Evolutionary conservation across 2,797 vertebrate genomes (phyloP), one percentile per base, ranked within the genome.

Genomic region (Hippoglossus hippoglossus): DNA sequence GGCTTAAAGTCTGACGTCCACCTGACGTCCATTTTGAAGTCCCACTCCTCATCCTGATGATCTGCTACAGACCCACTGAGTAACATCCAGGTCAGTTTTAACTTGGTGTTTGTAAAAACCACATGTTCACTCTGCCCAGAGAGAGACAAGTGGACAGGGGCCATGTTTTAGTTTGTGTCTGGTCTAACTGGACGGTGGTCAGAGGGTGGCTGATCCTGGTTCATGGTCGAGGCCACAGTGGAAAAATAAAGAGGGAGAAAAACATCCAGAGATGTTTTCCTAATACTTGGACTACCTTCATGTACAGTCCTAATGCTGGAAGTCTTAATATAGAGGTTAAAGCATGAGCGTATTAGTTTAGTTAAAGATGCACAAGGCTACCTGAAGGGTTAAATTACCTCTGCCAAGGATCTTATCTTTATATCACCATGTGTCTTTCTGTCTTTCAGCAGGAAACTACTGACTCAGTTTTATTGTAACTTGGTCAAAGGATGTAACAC

Each of bases 121-220:
- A 41, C 36, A 46, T 18, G 28, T 41, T 41, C 39, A 13, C 26
- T n/a, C 24, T 44, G 16, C 18, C 16, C 47, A 49, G 47, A 44
- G 15, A 65, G 6, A 31, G 25, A 25, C 18, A 21, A 55, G 22
- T 13, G 44, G 36, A 75, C 36, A 19, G 44, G 11, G 5, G n/a
- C 4, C 22, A 44, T 19, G 2, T 55, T 47, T 64, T 75, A 71
- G 90, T 87, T 94, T 90, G 94, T 87, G 67, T 80, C 70, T 88
- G 88, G 79, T 87, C 96, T 95, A 95, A 94, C 94, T 93, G 89
- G 91, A 92, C 93, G 86, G 92, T 91, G 94, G 92, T 95, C 96
- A 96, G 95, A 96, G 90, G 92, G 90, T 91, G 8, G 12, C 46
- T 50, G 60, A 5, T 34, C 54, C 10, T 16, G 24, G 18, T 36